A percentile compares a stretch with the other conserved stretches of the same genome.
phyloP scores from a whole-genome alignment of 2,113 vertebrate species.

The Sphaerodactylus townsendi region DNA sequence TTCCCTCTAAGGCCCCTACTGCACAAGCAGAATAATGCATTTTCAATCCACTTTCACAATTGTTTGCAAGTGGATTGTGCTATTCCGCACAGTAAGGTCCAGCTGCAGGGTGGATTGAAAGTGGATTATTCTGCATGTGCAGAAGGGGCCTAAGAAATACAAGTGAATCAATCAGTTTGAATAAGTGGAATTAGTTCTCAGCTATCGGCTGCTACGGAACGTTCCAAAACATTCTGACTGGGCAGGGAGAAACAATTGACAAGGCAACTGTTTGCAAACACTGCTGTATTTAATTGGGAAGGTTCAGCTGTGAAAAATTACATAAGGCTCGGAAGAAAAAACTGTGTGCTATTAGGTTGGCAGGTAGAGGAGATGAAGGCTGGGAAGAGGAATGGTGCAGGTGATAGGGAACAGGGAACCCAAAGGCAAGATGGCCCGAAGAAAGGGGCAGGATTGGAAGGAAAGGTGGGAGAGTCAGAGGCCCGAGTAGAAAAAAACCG shows the following conservation, averaged over 20 bases:
- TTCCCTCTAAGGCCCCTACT: too few relatives aligned
- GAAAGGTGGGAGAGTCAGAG: not conserved
- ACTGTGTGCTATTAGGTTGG: not conserved
- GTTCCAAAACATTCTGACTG: not conserved
- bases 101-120: too few relatives aligned
- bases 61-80: too few relatives aligned
- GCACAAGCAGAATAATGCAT: too few relatives aligned
- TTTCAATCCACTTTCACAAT: too few relatives aligned
- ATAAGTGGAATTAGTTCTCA: not conserved
- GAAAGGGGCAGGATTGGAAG: not conserved
- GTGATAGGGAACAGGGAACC: not conserved
- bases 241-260: not conserved
- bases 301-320: not conserved
- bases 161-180: not conserved
- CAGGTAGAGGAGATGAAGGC: not conserved
- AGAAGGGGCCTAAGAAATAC: too few relatives aligned
- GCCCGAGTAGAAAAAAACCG: not conserved
- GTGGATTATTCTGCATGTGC: too few relatives aligned
- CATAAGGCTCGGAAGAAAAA: not conserved
- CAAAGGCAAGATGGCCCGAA: not conserved
- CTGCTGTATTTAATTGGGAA: not conserved
- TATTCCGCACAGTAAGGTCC: too few relatives aligned
- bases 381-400: not conserved
- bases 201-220: too few relatives aligned
- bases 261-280: not conserved